Percentiles rank a stretch among this genome's conserved stretches.
Evolutionary conservation across 2,888 invertebrate genomes (phyloP).

Genomic region (Zele albiditarsus): DNA sequence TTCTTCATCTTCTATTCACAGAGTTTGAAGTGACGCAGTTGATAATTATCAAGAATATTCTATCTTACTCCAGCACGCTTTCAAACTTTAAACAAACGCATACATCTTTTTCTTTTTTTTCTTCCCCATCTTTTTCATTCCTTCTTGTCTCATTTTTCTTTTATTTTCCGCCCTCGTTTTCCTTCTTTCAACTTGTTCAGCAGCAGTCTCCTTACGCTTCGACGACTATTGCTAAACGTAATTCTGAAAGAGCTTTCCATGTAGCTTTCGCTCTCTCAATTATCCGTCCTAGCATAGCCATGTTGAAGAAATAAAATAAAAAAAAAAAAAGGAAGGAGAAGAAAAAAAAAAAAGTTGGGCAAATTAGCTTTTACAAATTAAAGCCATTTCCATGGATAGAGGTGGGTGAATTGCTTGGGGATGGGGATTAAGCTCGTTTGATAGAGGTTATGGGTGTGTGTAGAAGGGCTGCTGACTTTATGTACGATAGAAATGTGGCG

Average conservation of each 20-base stretch:
- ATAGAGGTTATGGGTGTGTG: not conserved
- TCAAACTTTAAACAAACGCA: conserved; percentile 11
- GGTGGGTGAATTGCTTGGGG: conserved; percentile 33
- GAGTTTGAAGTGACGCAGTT: not conserved
- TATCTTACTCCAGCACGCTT: not conserved
- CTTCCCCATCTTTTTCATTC: not conserved
- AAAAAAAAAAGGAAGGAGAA: not conserved
- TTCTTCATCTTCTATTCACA: not conserved
- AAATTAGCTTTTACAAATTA: conserved; percentile 71
- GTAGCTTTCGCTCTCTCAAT: conserved; percentile 12
- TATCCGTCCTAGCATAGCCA: conserved; percentile 3
- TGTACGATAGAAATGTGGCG: not conserved
- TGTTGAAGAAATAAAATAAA: conserved; percentile 6
- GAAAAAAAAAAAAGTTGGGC: conserved; percentile 60
- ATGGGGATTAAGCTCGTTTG: conserved; percentile 20
- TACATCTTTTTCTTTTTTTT: conserved; percentile 5
- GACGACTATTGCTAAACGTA: conserved; percentile 38
- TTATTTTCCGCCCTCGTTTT: not conserved
- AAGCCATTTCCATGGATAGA: conserved; percentile 56
- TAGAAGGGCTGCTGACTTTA: conserved; percentile 9
- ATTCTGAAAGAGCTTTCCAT: conserved; percentile 34
- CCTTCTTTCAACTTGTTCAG: conserved; percentile 18
- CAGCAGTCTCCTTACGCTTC: conserved; percentile 18
- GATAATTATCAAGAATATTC: conserved; percentile 9
- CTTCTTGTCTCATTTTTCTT: not conserved